Base-by-base conservation (phyloP, 2,797 vertebrate species). In the Manis crassicaudata region DNA sequence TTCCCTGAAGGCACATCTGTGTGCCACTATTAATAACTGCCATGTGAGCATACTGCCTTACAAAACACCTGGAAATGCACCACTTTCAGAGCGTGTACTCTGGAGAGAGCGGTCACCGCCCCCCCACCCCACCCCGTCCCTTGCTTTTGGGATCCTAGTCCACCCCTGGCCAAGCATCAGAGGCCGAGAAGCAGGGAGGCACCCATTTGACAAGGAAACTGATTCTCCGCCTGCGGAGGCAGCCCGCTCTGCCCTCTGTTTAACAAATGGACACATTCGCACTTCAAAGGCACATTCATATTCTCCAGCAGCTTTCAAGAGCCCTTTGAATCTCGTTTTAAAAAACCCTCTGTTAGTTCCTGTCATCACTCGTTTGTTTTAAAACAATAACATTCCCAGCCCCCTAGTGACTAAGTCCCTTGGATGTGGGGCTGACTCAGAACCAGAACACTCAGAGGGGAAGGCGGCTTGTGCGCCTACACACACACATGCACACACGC, bases 251-350 rank as follows among this genome's bases (percentile, higher is more conserved):
- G 97, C 98, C 98, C 98, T 97, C 96, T 79, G 93, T 97, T 96
- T 98, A 98, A 98, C 98, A 98, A 98, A 98, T 98, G 98, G 98
- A 97, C 98, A 95, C 96, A 94, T 97, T 98, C 96, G 95, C 96
- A 97, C 98, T 98, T 98, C 98, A 98, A 98, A 99, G 98, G 90
- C 97, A 65, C 98, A 98, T 98, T 98, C 98, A 96, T 98, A 98
- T 98, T 98, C 98, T 96, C 98, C 98, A 95, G 98, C 97, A 98
- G 98, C 98, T 98, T 98, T 98, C 98, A 98, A 98, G 98, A 98
- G 97, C 90, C 96, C 97, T 98, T 98, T 98, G 98, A 98, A 98
- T 98, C 67, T 89, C 4, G 0, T 92, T 97, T 97, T 95, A 92
- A 96, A 97, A 96, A 95, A 91, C 91, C 94, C 86, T 97, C 95